Evolutionary conservation across 1,140 invertebrate genomes (phyloP).

Genomic region (Alviniconcha marisindica): DNA sequence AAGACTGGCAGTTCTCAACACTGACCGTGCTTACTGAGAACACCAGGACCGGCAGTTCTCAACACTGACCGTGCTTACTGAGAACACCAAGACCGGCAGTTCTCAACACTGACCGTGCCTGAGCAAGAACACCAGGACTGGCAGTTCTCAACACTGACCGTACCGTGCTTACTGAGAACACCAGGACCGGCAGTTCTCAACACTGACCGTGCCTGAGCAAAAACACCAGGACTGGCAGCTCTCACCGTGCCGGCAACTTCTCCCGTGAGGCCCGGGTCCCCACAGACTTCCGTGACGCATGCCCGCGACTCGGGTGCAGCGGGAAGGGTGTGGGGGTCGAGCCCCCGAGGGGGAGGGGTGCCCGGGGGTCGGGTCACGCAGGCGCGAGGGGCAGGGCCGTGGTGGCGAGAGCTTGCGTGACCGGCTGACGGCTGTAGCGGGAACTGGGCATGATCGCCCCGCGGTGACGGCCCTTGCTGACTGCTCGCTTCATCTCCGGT

Average conservation of each 20-base stretch:
- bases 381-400: not conserved
- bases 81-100: too few species aligned
- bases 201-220: too few species aligned
- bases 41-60: too few species aligned
- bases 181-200: too few species aligned
- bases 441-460: not conserved
- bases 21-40: too few species aligned
- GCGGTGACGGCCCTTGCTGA: not conserved
- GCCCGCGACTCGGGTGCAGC: not conserved
- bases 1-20: too few species aligned
- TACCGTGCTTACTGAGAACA: too few species aligned
- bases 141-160: too few species aligned
- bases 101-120: too few species aligned
- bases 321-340: slow-evolving; percentile 9
- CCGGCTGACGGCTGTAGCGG: not conserved
- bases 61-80: too few species aligned
- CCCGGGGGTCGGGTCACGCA: not conserved
- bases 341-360: not conserved
- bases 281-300: slow-evolving; percentile 20
- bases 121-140: too few species aligned
- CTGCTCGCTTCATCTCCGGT: not conserved
- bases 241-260: not conserved
- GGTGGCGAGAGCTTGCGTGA: slow-evolving; percentile 21
- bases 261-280: not conserved
- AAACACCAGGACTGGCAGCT: too few species aligned